Base-by-base conservation (phyloP, 2,888 invertebrate genomes). In the Polyommatus iphigenia region DNA sequence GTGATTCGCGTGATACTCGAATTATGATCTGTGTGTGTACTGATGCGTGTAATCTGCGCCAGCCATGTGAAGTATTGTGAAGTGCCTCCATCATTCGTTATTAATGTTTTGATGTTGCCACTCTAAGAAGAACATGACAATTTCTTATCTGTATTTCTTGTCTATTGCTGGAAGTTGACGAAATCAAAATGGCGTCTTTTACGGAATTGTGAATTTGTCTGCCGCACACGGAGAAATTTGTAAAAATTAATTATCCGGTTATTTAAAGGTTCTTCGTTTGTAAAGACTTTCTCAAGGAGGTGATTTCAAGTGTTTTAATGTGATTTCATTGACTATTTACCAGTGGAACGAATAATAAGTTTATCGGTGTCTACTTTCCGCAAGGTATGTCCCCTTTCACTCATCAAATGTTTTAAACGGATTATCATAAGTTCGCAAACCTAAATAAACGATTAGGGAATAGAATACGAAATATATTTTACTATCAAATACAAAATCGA, bases 101-200 rank as follows among this genome's bases (percentile, higher is more conserved):
- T 29, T 72, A 57, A 71, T 36, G 78, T 59, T 50, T 29, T 72
- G 36, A 71, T 36, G 78, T 59, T 50, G 50, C 71, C 29, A 75
- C 32, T 62, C 24, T 24, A 76, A 7, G 29, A 76, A 71, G 54
- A 71, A 24, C 2, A 72, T 5, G 41, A 62, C 36, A n/a, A 77
- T 54, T 78, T 77, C 76, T 78, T 77, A 79, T 80, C 79, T 81
- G 80, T 78, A 87, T 83, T 85, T 79, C 18, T 89, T 90, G 89
- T 92, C 90, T 91, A 84, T 90, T 84, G 86, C 81, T 83, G 84
- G 87, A 91, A 93, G 93, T 93, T 91, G 93, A 94, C 93, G 94
- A 94, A 92, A 93, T 93, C 93, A 94, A 94, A 93, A 94, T 94
- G 93, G 94, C 93, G 92, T 91, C 91, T 90, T 90, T 90, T 89